A percentile compares a stretch with the other conserved stretches of the same genome.
phyloP scores from a whole-genome alignment of 2,888 invertebrate species.

The Habroteleia sp. region DNA sequence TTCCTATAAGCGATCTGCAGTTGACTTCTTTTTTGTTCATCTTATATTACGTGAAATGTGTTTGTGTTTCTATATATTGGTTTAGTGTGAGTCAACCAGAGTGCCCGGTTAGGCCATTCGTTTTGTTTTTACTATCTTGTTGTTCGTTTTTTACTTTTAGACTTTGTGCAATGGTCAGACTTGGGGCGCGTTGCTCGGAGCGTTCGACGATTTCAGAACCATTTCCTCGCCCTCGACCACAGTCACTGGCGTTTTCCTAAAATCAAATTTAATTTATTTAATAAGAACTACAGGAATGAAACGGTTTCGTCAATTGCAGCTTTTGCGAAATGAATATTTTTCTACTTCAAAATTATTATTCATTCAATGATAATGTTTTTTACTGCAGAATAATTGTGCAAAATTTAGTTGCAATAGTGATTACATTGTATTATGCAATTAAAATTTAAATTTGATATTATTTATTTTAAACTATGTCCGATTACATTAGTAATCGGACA shows the following conservation, averaged over 20 bases:
- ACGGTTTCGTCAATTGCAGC: too few species aligned
- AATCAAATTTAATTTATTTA: slow-evolving; percentile 60
- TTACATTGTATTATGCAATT: too few species aligned
- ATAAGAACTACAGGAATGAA: too few species aligned
- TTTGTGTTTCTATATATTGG: slow-evolving; percentile 6
- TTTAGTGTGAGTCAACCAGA: slow-evolving; percentile 28
- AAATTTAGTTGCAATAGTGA: too few species aligned
- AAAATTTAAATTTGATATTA: too few species aligned
- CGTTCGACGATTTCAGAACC: slow-evolving; percentile 67
- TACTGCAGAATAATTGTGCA: too few species aligned
- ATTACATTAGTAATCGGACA: too few species aligned
- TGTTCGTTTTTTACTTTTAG: slow-evolving; percentile 23
- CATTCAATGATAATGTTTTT: too few species aligned
- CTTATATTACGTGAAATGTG: slow-evolving; percentile 25
- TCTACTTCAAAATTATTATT: too few species aligned
- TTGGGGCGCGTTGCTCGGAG: slow-evolving; percentile 70
- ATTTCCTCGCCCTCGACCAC: slow-evolving; percentile 79
- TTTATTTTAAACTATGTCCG: too few species aligned
- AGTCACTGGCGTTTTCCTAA: slow-evolving; percentile 77
- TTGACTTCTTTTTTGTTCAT: slow-evolving; percentile 17
- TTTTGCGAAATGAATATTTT: too few species aligned
- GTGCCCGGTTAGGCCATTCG: slow-evolving; percentile 49
- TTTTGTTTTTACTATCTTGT: slow-evolving; percentile 32
- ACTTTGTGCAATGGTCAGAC: slow-evolving; percentile 70
- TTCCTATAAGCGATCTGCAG: slow-evolving; percentile 14